Conservation (phyloP, 2,888 invertebrate genomes). For the Melanargia galathea region DNA sequence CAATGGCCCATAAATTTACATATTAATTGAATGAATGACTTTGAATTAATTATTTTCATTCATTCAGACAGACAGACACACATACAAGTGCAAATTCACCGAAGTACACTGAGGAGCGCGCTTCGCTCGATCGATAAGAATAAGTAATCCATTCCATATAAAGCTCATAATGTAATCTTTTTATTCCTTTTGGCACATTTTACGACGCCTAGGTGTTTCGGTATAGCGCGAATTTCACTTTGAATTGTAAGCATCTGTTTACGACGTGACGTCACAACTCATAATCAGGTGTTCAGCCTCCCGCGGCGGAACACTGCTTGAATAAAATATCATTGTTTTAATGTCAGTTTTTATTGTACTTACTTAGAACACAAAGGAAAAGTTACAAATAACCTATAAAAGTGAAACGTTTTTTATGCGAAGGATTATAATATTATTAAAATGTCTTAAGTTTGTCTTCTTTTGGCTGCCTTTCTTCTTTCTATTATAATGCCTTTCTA, state of each 20-base stretch:
- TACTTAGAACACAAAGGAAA: conserved; percentile 9
- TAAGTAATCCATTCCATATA: too few species aligned
- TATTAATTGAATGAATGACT: too few species aligned
- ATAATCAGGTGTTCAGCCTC: conserved; percentile 23
- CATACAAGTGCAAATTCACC: too few species aligned
- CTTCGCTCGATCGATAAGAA: too few species aligned
- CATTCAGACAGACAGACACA: too few species aligned
- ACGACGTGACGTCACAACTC: conserved; percentile 23
- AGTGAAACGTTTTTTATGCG: background rate
- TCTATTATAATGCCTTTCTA: too few species aligned
- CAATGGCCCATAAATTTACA: too few species aligned
- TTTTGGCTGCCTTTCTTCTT: background rate
- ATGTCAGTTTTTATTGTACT: conserved; percentile 21
- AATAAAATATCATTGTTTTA: conserved; percentile 25
- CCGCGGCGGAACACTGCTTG: conserved; percentile 7
- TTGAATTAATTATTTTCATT: too few species aligned
- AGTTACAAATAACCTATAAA: background rate
- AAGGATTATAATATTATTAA: background rate
- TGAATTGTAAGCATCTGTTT: conserved; percentile 31
- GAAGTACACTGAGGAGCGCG: too few species aligned
- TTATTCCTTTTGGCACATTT: conserved; percentile 15
- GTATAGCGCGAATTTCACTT: conserved; percentile 21
- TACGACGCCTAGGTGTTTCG: conserved; percentile 18
- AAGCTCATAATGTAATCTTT: too few species aligned
- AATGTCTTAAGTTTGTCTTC: background rate